phyloP scores from a whole-genome alignment of 1,140 invertebrate species.

The Araneus ventricosus region DNA sequence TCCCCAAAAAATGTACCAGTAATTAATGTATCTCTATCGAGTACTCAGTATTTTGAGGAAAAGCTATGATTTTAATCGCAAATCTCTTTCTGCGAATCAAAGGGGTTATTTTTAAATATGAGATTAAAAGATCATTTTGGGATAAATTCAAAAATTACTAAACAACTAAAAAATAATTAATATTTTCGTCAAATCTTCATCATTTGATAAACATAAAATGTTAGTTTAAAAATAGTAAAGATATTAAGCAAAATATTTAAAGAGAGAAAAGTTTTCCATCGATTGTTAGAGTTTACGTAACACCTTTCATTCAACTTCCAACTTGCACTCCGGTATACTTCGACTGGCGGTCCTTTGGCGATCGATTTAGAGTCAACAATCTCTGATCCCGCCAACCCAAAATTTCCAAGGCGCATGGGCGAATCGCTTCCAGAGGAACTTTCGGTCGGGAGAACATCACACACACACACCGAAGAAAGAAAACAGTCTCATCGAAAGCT shows the following conservation, averaged over 20 bases:
- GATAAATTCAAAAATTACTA: no score
- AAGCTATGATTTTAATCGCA: no score
- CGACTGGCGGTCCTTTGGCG: slow-evolving; percentile 8
- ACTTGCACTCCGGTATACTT: neutral
- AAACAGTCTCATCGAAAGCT: neutral
- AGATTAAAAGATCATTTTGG: no score
- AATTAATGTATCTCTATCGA: no score
- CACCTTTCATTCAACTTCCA: neutral
- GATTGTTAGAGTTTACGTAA: neutral
- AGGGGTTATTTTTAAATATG: no score
- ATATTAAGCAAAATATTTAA: neutral
- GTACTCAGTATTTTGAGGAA: no score
- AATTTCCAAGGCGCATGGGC: slow-evolving; percentile 43
- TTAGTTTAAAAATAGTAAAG: neutral
- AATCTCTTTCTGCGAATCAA: no score
- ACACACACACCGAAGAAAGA: slow-evolving; percentile 17
- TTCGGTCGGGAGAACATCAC: slow-evolving; percentile 1
- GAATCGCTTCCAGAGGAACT: slow-evolving; percentile 25
- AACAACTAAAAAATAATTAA: no score
- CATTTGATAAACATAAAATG: no score
- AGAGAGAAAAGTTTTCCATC: neutral
- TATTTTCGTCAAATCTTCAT: no score
- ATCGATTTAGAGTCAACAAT: slow-evolving; percentile 4
- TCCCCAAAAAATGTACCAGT: no score
- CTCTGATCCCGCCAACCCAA: slow-evolving; percentile 19